Percentiles rank a stretch among this genome's conserved stretches.
phyloP scores from a whole-genome alignment of 2,797 vertebrate genomes.

The Masticophis lateralis region DNA sequence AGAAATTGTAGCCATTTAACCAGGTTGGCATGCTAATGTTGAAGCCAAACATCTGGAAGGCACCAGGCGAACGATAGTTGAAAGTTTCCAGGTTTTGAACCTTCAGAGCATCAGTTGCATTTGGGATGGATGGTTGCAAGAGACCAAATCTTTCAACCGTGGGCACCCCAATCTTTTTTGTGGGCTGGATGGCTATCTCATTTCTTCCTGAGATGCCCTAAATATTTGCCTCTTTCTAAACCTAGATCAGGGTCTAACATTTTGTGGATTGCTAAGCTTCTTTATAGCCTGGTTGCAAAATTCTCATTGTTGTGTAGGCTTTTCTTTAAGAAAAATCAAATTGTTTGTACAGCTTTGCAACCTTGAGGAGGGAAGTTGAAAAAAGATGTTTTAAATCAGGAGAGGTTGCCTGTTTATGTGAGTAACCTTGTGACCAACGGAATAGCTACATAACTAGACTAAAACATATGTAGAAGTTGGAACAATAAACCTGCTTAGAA shows the following conservation, averaged over 20 bases:
- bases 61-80: neutral
- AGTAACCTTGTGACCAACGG: neutral
- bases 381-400: neutral
- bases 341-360: neutral
- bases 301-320: neutral
- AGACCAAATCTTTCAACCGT: neutral
- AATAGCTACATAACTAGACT: neutral
- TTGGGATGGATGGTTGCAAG: neutral
- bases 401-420: neutral
- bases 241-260: neutral
- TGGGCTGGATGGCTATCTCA: neutral
- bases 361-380: neutral
- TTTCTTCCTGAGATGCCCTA: neutral
- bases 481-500: constrained; percentile 29
- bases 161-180: neutral
- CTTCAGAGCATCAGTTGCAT: neutral
- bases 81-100: too few species aligned
- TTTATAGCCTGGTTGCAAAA: neutral
- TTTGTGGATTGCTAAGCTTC: neutral
- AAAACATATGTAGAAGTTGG: constrained; percentile 15
- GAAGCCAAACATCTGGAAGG: neutral
- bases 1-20: neutral
- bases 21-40: neutral
- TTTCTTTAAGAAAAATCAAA: neutral
- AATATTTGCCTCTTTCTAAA: neutral